Percentiles rank a stretch among this genome's conserved stretches.
These are phyloP conservation scores for Trochalopteron elliotii DNA, from an alignment of 2,113 vertebrate genomes.

Conservation along the genomic window DNA sequence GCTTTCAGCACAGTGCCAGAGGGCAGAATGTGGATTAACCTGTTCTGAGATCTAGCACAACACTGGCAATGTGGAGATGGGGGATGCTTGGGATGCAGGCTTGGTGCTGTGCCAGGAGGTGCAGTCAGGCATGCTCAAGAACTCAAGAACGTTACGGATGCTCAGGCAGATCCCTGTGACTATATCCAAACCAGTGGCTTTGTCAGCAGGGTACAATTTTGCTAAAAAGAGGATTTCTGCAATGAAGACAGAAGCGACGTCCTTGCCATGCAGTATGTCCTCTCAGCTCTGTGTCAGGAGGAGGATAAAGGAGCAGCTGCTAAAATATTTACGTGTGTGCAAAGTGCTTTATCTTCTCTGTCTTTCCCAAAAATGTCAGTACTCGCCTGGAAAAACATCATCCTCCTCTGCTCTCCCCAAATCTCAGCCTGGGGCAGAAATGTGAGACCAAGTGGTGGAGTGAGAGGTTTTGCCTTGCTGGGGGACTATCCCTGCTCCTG, in stretches of 20 bases:
- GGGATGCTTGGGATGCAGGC: background rate
- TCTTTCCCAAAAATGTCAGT: background rate
- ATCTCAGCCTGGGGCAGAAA: background rate
- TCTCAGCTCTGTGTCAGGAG: accelerated
- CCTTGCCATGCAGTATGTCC: background rate
- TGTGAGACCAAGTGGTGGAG: too few relatives aligned
- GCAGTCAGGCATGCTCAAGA: accelerated
- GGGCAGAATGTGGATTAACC: background rate
- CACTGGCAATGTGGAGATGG: too few relatives aligned
- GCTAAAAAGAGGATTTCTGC: background rate
- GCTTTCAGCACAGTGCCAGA: accelerated
- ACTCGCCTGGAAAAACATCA: background rate
- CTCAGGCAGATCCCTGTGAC: background rate
- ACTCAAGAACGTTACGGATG: accelerated
- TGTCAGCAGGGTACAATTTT: background rate
- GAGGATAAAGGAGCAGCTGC: background rate
- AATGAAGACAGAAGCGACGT: background rate
- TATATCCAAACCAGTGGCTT: background rate
- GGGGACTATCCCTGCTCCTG: background rate
- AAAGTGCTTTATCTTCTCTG: background rate
- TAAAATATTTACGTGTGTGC: background rate
- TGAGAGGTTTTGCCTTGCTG: background rate
- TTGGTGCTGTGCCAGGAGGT: accelerated
- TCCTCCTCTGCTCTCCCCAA: background rate
- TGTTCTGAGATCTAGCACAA: background rate